Evolutionary conservation across 2,888 invertebrate genomes (phyloP), one percentile per base, ranked within the genome.

Genomic region (Cenopis cana): DNA sequence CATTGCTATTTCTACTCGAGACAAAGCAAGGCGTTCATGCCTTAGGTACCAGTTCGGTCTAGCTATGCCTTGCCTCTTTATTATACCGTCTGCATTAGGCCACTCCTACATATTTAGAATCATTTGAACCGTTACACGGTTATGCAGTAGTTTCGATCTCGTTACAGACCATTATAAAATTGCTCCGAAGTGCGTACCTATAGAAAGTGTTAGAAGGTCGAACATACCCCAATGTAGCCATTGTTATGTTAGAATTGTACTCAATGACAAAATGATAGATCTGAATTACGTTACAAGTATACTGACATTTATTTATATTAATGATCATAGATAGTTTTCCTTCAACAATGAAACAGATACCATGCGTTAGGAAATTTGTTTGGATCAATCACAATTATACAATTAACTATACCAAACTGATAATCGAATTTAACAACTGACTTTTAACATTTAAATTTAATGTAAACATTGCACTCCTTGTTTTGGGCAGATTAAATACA

Each of bases 141-240:
- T 76, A 77, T 76, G 74, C 74, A 76, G 75, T 77, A 81, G 82
- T 82, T 82, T 83, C 76, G 72, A 74, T 75, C 75, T 77, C 68
- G 77, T 82, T 81, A 83, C 82, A 80, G 81, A 80, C 79, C 78
- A 84, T 85, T 85, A 85, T 85, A 85, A 84, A 85, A 89, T 83
- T 81, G 82, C 77, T 78, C 78, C 24, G 50, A 54, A 54, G 77
- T 76, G 78, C 76, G 77, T 75, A 46, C 46, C 46, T 46, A 80
- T 61, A 49, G 61, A 66, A 74, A 74, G 62, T 46, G 60, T 29
- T 69, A 69, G 69, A 62, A 73, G 72, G 73, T 72, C 73, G 67
- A 55, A 70, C 54, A 52, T 56, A 65, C 59, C 62, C 69, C 66
- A 66, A 71, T 64, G 61, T 62, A 73, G 64, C 68, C 52, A 71